Base-by-base conservation (phyloP, 2,113 vertebrate genomes). In the Crotophaga sulcirostris region DNA sequence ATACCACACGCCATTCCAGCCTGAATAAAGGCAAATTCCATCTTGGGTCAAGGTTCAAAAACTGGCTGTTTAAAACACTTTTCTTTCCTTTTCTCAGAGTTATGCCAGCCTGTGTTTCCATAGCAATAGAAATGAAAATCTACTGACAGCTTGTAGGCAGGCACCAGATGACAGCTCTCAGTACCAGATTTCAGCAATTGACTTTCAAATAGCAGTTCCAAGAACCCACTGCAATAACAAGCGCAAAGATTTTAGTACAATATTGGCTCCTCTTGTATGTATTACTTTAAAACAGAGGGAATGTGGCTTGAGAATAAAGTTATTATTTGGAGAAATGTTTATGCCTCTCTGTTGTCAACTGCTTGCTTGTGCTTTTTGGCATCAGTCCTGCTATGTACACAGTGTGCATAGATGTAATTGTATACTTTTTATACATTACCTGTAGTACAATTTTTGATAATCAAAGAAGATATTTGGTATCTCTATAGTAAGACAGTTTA, bases 141-240 rank as follows among this genome's bases (percentile, higher is more conserved):
- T 72, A 36, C 58, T 90, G 95, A 82, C 94, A 95, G 42, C 72
- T 84, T 81, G 87, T 47, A 63, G 90, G 87, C 96, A 95, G 88
- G 90, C 87, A 95, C 87, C 95, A 95, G 95, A 85, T 96, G 95
- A 96, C 93, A 93, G 90, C 72, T 90, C 76, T 97, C 88, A 90
- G 75, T 56, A 92, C 56, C 92, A 93, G 79, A 86, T 95, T 95
- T 93, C 64, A 88, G 90, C 72, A 86, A 72, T 0, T 96, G 94
- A 86, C 84, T 94, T 93, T 88, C 78, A 95, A 94, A 95, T 79
- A 87, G 79, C 64, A 52, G 59, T 86, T 89, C 87, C 64, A 44
- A 86, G 72, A 94, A 54, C 59, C 13, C 11, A 69, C 81, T 88
- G 79, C 75, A 94, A 67, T 56, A 77, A 86, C 68, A 84, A 88